A percentile compares a stretch with the other conserved stretches of the same genome.
Conservation (phyloP, 30 jellyfish, hydroid and myxozoan species). For the Mastigias papua region DNA sequence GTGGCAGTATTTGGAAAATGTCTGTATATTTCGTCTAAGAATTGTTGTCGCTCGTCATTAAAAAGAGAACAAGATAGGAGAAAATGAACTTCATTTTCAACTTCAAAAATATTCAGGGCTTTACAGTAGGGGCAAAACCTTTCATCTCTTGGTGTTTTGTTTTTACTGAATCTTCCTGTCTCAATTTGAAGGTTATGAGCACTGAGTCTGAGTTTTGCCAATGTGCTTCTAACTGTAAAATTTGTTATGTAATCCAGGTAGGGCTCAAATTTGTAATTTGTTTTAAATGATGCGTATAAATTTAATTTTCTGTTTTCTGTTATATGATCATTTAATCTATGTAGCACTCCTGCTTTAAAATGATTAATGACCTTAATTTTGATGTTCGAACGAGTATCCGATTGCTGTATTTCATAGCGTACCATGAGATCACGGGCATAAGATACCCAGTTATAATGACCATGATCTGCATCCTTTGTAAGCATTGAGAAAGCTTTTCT, state of each 20-base stretch:
- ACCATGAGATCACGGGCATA: conserved; percentile 9
- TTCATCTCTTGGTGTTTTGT: conserved; percentile 58
- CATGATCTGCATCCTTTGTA: conserved; percentile 37
- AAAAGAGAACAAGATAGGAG: conserved; percentile 29
- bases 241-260: conserved; percentile 40
- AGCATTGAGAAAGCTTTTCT: conserved; percentile 39
- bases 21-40: neutral
- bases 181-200: conserved; percentile 51
- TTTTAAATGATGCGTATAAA: conserved; percentile 34
- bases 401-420: conserved; percentile 39
- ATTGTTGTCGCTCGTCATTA: conserved; percentile 28
- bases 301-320: conserved; percentile 19
- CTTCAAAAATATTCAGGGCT: conserved; percentile 10
- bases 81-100: conserved; percentile 38
- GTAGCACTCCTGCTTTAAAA: conserved; percentile 22
- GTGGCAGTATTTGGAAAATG: conserved; percentile 26
- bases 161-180: conserved; percentile 34
- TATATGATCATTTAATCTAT: conserved; percentile 23
- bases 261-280: conserved; percentile 40
- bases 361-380: conserved; percentile 18
- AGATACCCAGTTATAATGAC: conserved; percentile 53
- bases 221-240: conserved; percentile 11
- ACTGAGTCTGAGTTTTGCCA: conserved; percentile 43
- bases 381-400: conserved; percentile 38
- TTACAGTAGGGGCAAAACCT: conserved; percentile 43